Evolutionary conservation across 2,888 invertebrate genomes (phyloP).

Genomic region (Caenorhabditis macrosperma): DNA sequence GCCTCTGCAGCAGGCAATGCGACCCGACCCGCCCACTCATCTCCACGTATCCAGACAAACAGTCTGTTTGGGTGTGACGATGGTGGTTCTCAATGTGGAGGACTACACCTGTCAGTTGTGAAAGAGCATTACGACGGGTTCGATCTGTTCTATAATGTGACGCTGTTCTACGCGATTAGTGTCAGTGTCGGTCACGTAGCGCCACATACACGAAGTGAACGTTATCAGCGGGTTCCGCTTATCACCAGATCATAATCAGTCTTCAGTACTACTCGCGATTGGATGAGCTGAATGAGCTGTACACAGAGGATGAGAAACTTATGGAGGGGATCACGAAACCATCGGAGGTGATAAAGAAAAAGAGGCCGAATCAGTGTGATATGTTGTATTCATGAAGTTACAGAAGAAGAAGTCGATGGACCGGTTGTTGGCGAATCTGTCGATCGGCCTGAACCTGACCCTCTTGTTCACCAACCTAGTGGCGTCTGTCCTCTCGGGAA

Average conservation of each 20-base stretch:
- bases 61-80: too few species aligned
- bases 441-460: slow-evolving; percentile 73
- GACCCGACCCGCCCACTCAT: too few species aligned
- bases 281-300: slow-evolving; percentile 59
- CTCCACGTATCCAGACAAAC: too few species aligned
- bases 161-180: too few species aligned
- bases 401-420: slow-evolving; percentile 66
- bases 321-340: slow-evolving; percentile 55
- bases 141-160: too few species aligned
- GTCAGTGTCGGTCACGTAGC: slow-evolving; percentile 18
- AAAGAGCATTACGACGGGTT: too few species aligned
- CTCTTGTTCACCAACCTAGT: slow-evolving; percentile 77
- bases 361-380: neutral
- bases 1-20: neutral
- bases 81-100: too few species aligned
- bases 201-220: neutral
- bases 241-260: neutral
- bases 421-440: slow-evolving; percentile 67
- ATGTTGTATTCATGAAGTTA: neutral
- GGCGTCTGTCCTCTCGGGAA: slow-evolving; percentile 82
- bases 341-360: slow-evolving; percentile 27
- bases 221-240: slow-evolving; percentile 15
- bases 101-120: too few species aligned
- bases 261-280: slow-evolving; percentile 65
- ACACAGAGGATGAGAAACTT: slow-evolving; percentile 62